phyloP scores from a whole-genome alignment of 1,140 invertebrate genomes.

The Diorhabda elongata region DNA sequence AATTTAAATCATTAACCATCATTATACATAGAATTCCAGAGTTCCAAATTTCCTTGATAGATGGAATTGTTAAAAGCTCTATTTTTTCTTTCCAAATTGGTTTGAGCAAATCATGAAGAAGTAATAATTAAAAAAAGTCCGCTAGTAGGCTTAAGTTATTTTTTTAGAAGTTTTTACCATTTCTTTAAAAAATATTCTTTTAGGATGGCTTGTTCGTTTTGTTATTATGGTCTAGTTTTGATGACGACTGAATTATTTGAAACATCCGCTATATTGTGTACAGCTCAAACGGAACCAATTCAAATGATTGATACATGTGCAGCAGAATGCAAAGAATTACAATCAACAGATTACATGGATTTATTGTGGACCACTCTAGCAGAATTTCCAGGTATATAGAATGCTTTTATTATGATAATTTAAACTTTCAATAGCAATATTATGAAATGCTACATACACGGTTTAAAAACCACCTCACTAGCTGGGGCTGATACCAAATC shows the following conservation, averaged over 20 bases:
- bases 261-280: conserved; percentile 52
- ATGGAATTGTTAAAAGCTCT: not conserved
- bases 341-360: conserved; percentile 87
- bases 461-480: too few species aligned
- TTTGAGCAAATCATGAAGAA: too few species aligned
- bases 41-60: too few species aligned
- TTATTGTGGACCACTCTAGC: conserved; percentile 91
- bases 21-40: too few species aligned
- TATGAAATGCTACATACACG: too few species aligned
- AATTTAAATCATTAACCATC: too few species aligned
- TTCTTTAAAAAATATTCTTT: not conserved
- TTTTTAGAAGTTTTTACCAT: not conserved
- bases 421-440: too few species aligned
- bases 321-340: conserved; percentile 70
- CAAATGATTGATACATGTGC: conserved; percentile 55
- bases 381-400: conserved; percentile 80
- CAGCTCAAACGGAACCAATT: conserved; percentile 38
- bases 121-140: not conserved
- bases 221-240: conserved; percentile 92
- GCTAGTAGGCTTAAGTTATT: not conserved
- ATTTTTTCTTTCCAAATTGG: not conserved
- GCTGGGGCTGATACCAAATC: too few species aligned
- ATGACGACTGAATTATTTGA: conserved; percentile 94
- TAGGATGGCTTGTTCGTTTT: conserved; percentile 92
- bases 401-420: not conserved